These are phyloP conservation scores for Thera obeliscata DNA, from an alignment of 2,888 invertebrate species.

Conservation along the genomic window DNA sequence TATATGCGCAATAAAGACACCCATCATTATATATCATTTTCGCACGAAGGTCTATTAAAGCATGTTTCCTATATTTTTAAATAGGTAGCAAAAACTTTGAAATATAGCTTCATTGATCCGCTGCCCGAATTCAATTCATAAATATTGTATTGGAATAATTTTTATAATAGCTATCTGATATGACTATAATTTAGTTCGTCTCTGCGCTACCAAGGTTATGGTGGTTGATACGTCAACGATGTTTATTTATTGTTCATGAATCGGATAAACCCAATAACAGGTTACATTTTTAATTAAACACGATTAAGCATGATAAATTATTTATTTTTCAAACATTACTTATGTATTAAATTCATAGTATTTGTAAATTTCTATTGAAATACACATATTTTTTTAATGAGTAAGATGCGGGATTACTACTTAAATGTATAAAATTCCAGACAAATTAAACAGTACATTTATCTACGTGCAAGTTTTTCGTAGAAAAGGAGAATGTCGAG, in stretches of 20 bases:
- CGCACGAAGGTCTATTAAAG: slow-evolving; percentile 15
- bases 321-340: too few relatives aligned
- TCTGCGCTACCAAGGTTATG: slow-evolving; percentile 13
- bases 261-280: slow-evolving; percentile 5
- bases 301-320: too few relatives aligned
- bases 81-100: slow-evolving; percentile 16
- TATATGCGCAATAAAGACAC: neutral
- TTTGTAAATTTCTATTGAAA: too few relatives aligned
- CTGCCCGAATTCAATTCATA: slow-evolving; percentile 5
- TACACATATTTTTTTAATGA: too few relatives aligned
- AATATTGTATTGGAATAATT: slow-evolving; percentile 12
- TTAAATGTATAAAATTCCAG: too few relatives aligned
- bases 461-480: too few relatives aligned
- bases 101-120: slow-evolving; percentile 17
- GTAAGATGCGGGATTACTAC: too few relatives aligned
- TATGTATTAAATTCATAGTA: too few relatives aligned
- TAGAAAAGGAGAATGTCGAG: too few relatives aligned
- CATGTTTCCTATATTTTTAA: slow-evolving; percentile 5
- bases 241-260: slow-evolving; percentile 3
- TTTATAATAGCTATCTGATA: slow-evolving; percentile 7
- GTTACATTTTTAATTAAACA: slow-evolving; percentile 8
- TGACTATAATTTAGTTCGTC: neutral
- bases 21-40: slow-evolving; percentile 17
- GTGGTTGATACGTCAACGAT: neutral
- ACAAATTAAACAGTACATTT: too few relatives aligned